Evolutionary conservation across 2,888 invertebrate genomes (phyloP).

Genomic region (Empis stercorea): DNA sequence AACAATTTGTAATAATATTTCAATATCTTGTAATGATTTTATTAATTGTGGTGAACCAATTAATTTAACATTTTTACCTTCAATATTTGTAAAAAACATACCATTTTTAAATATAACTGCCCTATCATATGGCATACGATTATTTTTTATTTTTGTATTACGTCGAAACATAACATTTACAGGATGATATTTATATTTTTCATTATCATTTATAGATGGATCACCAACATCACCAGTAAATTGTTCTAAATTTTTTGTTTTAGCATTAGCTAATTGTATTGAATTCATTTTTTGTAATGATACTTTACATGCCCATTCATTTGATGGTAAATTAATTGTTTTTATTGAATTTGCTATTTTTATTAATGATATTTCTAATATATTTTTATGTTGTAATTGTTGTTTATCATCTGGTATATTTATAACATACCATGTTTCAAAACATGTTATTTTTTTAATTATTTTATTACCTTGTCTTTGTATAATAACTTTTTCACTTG

Average conservation of each 20-base stretch:
- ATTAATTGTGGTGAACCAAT: slow-evolving; percentile 33
- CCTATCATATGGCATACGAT: slow-evolving; percentile 32
- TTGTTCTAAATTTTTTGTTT: slow-evolving; percentile 15
- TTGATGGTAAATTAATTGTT: slow-evolving; percentile 25
- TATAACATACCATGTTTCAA: slow-evolving; percentile 36
- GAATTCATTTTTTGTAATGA: slow-evolving; percentile 28
- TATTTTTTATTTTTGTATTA: slow-evolving; percentile 20
- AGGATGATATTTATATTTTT: slow-evolving; percentile 32
- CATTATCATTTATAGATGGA: slow-evolving; percentile 29
- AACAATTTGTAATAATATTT: slow-evolving; percentile 33
- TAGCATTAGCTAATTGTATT: slow-evolving; percentile 19
- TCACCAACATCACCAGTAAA: slow-evolving; percentile 31
- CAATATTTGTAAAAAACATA: slow-evolving; percentile 33
- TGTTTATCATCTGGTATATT: slow-evolving; percentile 20
- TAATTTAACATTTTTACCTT: slow-evolving; percentile 34
- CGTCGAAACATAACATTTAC: slow-evolving; percentile 34
- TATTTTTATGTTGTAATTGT: slow-evolving; percentile 14
- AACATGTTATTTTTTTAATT: slow-evolving; percentile 35
- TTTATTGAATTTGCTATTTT: slow-evolving; percentile 28
- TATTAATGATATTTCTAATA: slow-evolving; percentile 28
- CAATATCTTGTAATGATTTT: slow-evolving; percentile 27
- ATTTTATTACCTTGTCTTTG: slow-evolving; percentile 31
- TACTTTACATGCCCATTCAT: slow-evolving; percentile 31
- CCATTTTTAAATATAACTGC: slow-evolving; percentile 36
- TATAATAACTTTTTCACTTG: slow-evolving; percentile 29